Base-by-base conservation (phyloP, 2,113 vertebrate species). In the Heliornis fulica region DNA sequence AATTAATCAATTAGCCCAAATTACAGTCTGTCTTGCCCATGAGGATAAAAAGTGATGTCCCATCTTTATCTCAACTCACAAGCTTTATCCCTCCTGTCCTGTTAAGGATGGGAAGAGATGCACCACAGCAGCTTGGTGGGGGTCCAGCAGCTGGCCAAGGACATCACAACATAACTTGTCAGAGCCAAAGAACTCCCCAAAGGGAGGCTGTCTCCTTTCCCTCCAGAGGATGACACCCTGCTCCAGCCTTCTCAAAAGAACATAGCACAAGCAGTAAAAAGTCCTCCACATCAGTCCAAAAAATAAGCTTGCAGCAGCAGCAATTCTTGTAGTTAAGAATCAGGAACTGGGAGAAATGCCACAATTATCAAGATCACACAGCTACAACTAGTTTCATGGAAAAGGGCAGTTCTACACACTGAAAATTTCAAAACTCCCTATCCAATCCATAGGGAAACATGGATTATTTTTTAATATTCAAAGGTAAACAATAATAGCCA, bases 121-220 rank as follows among this genome's bases (percentile, higher is more conserved):
- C n/a, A n/a, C n/a, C n/a, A 45, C 19, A 25, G 13, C 0, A 0
- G 20, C 14, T 50, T 18, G 15, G 11, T 18, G 43, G 22, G 65
- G 5, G 19, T 5, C n/a, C 45, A 13, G 16, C 15, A 70, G 28
- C 9, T 59, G 38, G 31, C 7, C 26, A 40, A 48, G 14, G 19
- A 59, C 50, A 72, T 43, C 22, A 10, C 28, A 69, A 38, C 17
- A 87, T 8, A 69, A 3, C 10, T 15, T 15, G 63, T 70, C 28
- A 45, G 32, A 40, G 36, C 28, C 10, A 65, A 40, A 57, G 9
- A 46, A 13, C 4, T 43, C 23, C 13, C 9, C 36, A 64, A n/a
- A 10, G 17, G 20, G 9, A 76, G 17, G 26, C 11, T 76, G 26
- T 7, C 18, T 81, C 34, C 45, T 4, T 26, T 57, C 16, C 15